Evolutionary conservation across 1,140 invertebrate species (phyloP).

Genomic region (Lineus longissimus): DNA sequence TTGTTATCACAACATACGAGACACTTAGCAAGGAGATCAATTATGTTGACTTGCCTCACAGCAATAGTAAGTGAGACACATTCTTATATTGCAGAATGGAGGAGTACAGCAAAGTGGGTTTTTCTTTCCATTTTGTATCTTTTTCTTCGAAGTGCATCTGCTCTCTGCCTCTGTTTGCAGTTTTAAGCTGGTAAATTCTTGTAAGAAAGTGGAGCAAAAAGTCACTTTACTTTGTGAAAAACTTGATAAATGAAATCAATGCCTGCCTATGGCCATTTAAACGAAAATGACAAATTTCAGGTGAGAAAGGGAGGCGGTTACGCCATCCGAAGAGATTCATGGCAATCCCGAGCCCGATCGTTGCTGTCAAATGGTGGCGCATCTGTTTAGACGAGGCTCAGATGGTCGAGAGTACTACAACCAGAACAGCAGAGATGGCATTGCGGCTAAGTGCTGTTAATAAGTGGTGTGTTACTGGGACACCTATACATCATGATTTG

Average conservation of each 20-base stretch:
- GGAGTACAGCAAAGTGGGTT: neutral
- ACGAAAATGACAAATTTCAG: too few species aligned
- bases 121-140: too few species aligned
- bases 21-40: conserved; percentile 64
- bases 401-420: conserved; percentile 68
- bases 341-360: conserved; percentile 59
- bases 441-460: conserved; percentile 59
- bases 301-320: conserved; percentile 49
- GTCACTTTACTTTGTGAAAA: too few species aligned
- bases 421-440: conserved; percentile 65
- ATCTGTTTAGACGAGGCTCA: conserved; percentile 79
- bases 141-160: too few species aligned
- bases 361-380: conserved; percentile 71
- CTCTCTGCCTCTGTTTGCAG: too few species aligned
- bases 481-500: conserved; percentile 66
- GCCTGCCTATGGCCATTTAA: too few species aligned
- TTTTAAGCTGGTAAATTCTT: neutral
- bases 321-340: conserved; percentile 62
- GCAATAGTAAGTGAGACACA: conserved; percentile 46
- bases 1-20: conserved; percentile 72
- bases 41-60: conserved; percentile 59
- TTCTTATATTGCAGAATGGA: neutral
- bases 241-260: too few species aligned
- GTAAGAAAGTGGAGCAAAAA: neutral
- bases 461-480: conserved; percentile 77